Evolutionary conservation across 2,797 vertebrate species (phyloP).

Genomic region (Sciaenops ocellatus): DNA sequence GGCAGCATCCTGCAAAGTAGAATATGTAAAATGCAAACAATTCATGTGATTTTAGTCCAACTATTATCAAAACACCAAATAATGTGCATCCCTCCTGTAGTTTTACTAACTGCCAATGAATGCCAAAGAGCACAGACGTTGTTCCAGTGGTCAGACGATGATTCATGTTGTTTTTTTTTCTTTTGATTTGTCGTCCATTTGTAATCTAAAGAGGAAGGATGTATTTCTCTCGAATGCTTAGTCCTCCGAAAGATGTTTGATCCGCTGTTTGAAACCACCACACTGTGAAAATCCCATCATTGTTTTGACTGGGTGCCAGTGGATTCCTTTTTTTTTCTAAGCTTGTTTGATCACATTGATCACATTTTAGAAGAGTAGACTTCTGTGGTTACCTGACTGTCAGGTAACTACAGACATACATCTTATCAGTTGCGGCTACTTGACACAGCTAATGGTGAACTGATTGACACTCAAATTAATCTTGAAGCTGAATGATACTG

Average conservation of each 20-base stretch:
- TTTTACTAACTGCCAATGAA: neutral
- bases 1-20: neutral
- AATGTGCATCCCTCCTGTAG: neutral
- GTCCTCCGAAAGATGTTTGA: neutral
- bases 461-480: neutral
- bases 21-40: neutral
- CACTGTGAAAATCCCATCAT: neutral
- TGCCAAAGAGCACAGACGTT: neutral
- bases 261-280: neutral
- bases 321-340: neutral
- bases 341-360: neutral
- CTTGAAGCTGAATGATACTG: neutral
- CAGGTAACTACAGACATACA: neutral
- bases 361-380: neutral
- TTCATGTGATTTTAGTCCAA: no score
- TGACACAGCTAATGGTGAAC: neutral
- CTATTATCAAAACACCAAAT: neutral
- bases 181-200: neutral
- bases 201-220: neutral
- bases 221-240: neutral
- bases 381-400: no score
- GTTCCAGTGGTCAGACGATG: neutral
- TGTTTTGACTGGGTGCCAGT: neutral
- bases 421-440: neutral
- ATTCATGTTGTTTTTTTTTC: neutral